Percentiles rank a stretch among this genome's conserved stretches.
Conservation (phyloP, 2,888 invertebrate genomes). For the Panopea generosa region DNA sequence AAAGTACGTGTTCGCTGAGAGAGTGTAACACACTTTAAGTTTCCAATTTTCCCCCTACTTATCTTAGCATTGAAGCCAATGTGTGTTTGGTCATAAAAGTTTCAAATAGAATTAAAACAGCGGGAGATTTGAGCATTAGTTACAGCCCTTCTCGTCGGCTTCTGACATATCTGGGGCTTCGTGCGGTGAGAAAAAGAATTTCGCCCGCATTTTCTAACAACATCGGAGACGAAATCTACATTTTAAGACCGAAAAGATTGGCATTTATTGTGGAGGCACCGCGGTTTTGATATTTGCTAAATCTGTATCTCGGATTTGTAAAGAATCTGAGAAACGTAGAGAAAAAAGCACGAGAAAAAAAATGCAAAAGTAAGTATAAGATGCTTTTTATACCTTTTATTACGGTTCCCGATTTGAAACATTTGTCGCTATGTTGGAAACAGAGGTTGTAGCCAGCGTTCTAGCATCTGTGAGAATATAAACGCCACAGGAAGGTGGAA, state of each 20-base stretch:
- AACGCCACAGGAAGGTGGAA: slow-evolving; percentile 14
- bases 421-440: slow-evolving; percentile 36
- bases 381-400: slow-evolving; percentile 44
- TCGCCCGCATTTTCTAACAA: slow-evolving; percentile 47
- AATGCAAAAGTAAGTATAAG: background rate
- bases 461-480: slow-evolving; percentile 34
- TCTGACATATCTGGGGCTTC: slow-evolving; percentile 56
- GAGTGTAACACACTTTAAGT: background rate
- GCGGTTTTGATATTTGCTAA: slow-evolving; percentile 44
- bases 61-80: slow-evolving; percentile 57
- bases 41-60: slow-evolving; percentile 50
- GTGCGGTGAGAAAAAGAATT: slow-evolving; percentile 50
- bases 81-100: slow-evolving; percentile 56
- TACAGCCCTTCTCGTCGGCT: slow-evolving; percentile 45
- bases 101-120: slow-evolving; percentile 62
- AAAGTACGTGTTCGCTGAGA: background rate
- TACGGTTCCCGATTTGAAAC: slow-evolving; percentile 40
- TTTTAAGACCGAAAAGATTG: slow-evolving; percentile 59
- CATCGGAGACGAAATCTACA: slow-evolving; percentile 40
- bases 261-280: slow-evolving; percentile 55
- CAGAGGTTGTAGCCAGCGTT: slow-evolving; percentile 9
- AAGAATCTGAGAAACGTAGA: slow-evolving; percentile 14
- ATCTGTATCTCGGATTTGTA: slow-evolving; percentile 46
- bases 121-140: slow-evolving; percentile 44
- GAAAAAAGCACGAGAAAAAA: slow-evolving; percentile 12